Evolutionary conservation across 2,888 invertebrate species (phyloP).

Genomic region (Thymelicus sylvestris): DNA sequence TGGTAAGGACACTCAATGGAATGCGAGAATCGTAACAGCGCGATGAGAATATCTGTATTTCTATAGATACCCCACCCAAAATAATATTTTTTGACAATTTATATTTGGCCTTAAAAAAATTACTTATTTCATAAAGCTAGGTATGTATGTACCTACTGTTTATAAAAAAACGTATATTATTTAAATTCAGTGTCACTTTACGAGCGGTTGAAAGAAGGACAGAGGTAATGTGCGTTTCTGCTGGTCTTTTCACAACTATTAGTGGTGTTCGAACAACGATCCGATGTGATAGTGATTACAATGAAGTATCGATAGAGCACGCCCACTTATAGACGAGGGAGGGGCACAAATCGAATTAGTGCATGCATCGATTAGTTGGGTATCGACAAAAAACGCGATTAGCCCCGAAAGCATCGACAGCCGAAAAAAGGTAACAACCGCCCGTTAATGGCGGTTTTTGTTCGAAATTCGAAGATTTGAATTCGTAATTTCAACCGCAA

Average conservation of each 20-base stretch:
- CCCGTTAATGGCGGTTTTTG: constrained; percentile 82
- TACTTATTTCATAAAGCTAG: no score
- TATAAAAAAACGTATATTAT: no score
- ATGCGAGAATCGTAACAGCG: constrained; percentile 8
- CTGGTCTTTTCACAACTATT: background rate
- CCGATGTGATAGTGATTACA: constrained; percentile 55
- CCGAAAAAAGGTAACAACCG: constrained; percentile 79
- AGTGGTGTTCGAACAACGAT: background rate
- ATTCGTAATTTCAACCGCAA: constrained; percentile 84
- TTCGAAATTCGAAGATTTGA: constrained; percentile 82
- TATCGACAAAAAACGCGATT: constrained; percentile 82
- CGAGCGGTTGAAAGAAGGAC: no score
- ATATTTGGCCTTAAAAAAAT: constrained; percentile 32
- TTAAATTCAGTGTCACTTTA: no score
- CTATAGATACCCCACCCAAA: background rate
- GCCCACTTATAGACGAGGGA: constrained; percentile 77
- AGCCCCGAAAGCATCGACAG: constrained; percentile 81
- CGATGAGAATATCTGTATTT: constrained; percentile 8
- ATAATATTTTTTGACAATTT: background rate
- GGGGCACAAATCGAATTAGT: constrained; percentile 82
- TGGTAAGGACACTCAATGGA: constrained; percentile 17
- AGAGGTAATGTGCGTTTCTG: background rate
- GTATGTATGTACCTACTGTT: no score
- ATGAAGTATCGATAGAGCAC: constrained; percentile 75
- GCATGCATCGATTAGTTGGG: constrained; percentile 80